Conservation (phyloP, 2,888 invertebrate species). For the Megaustenia siamemsis region DNA sequence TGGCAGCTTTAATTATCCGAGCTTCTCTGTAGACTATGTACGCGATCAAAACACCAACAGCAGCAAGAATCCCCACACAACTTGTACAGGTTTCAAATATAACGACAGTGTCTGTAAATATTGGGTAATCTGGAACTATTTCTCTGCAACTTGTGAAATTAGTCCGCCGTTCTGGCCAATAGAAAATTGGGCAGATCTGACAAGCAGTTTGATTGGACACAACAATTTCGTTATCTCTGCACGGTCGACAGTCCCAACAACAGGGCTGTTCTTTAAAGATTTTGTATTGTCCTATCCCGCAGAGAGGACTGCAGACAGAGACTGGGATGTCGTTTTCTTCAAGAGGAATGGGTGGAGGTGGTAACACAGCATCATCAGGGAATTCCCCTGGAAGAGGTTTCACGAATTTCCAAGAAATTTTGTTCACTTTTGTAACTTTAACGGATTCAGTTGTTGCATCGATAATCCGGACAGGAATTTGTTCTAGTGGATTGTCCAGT, state of each 20-base stretch:
- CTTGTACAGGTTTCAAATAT: slow-evolving; percentile 46
- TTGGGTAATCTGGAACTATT: slow-evolving; percentile 52
- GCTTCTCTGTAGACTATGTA: slow-evolving; percentile 55
- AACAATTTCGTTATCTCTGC: slow-evolving; percentile 60
- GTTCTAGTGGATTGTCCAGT: not conserved
- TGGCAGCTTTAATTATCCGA: slow-evolving; percentile 71
- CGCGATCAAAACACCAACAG: slow-evolving; percentile 45
- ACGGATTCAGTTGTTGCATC: not conserved
- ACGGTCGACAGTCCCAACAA: slow-evolving; percentile 49
- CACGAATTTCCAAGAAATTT: slow-evolving; percentile 32
- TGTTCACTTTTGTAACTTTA: not conserved
- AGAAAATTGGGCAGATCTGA: slow-evolving; percentile 54
- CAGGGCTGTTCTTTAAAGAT: slow-evolving; percentile 24
- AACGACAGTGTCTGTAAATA: slow-evolving; percentile 40
- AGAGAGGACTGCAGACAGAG: slow-evolving; percentile 53
- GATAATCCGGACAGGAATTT: slow-evolving; percentile 14
- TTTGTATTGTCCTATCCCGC: slow-evolving; percentile 45
- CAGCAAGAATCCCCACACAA: slow-evolving; percentile 31
- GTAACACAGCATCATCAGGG: slow-evolving; percentile 7
- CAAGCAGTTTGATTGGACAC: slow-evolving; percentile 56
- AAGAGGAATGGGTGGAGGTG: not conserved
- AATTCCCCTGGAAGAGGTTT: not conserved
- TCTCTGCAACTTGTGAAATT: slow-evolving; percentile 51
- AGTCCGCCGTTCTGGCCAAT: slow-evolving; percentile 60
- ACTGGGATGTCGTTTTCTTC: not conserved